Conservation (phyloP, 1,140 invertebrate genomes). For the Protaetia brevitarsis region DNA sequence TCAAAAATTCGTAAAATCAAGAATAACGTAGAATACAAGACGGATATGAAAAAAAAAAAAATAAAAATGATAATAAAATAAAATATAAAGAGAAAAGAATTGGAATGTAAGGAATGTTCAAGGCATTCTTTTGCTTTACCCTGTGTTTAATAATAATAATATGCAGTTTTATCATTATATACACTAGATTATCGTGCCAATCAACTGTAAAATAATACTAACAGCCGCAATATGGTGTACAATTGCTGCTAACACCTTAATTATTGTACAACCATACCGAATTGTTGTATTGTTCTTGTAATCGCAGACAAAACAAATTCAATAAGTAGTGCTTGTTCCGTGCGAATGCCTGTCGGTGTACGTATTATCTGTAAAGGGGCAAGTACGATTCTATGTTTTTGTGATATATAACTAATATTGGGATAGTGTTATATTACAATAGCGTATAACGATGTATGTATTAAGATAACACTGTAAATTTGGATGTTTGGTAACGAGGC, state of each 20-base stretch:
- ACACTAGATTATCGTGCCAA: constrained; percentile 1
- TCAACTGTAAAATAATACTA: constrained; percentile 3
- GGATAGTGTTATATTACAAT: background rate
- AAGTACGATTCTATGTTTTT: background rate
- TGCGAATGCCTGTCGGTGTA: background rate
- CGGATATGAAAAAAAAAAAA: no score
- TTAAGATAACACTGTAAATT: no score
- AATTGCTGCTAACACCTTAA: background rate
- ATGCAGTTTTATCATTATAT: background rate
- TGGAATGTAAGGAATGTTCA: no score
- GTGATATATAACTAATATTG: background rate
- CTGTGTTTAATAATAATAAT: constrained; percentile 2
- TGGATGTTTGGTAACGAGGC: no score
- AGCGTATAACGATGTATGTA: background rate
- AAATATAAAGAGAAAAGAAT: no score
- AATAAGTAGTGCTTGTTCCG: constrained; percentile 8
- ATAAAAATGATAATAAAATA: no score
- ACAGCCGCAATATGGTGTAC: background rate
- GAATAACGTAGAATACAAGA: no score
- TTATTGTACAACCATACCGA: background rate
- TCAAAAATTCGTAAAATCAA: no score
- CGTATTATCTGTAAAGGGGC: background rate
- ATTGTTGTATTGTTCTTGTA: constrained; percentile 1
- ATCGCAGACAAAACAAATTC: constrained; percentile 4
- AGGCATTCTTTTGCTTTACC: no score